Evolutionary conservation across 2,888 invertebrate species (phyloP), one percentile per base, ranked within the genome.

Genomic region (Cantharis rufa): DNA sequence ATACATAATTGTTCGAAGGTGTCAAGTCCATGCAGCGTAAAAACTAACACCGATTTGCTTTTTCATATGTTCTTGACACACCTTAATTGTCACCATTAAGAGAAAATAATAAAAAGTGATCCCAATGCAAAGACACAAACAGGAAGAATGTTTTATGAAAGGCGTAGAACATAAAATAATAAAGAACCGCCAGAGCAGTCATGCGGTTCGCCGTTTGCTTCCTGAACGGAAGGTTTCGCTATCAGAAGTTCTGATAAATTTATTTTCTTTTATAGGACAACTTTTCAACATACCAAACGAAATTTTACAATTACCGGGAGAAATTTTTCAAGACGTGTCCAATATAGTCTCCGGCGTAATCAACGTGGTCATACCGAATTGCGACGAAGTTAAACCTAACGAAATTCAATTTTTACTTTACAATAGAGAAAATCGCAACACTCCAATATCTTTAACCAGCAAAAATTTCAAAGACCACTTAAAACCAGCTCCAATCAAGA

Each of bases 361-460:
- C 9, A 69, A 78, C 15, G 75, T 78, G 3, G 21, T 78, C 5
- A 66, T 75, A n/a, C 72, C 78, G 10, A 75, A 71, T 18, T 78
- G 78, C 28, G 62, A 64, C n/a, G 16, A 62, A 27, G 24, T 78
- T 16, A 66, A 78, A 15, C 63, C 68, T 4, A 16, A 62, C 16
- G 15, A 75, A 11, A 64, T 78, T 18, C 15, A 72, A 62, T 78
- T 72, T 69, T 27, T 68, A 7, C 72, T 64, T 13, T 78, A 62
- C 62, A 78, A 72, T 15, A 75, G 62, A 27, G 64, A 72, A 62
- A 63, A 71, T 32, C n/a, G 10, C 4, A 70, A 11, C 11, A 32
- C 28, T 21, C 75, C 78, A 7, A 28, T 78, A 13, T 11, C 27
- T 48, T 68, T 78, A 62, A 78, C 64, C 16, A 13, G 10, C 15